A percentile compares a stretch with the other conserved stretches of the same genome.
Evolutionary conservation across 2,113 vertebrate genomes (phyloP).

Genomic region (Macroglossus sobrinus): DNA sequence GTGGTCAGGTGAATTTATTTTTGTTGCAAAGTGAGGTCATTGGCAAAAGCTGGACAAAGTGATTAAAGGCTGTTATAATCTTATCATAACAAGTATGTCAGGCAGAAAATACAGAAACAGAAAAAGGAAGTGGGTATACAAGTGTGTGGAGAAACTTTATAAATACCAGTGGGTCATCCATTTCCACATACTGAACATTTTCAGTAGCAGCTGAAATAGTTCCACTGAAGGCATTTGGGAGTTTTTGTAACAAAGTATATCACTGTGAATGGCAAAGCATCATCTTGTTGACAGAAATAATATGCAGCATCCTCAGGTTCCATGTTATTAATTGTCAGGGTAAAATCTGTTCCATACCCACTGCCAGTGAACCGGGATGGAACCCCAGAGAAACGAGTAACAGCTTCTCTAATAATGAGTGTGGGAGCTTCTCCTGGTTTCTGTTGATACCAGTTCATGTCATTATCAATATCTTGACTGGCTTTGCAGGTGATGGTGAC

Average conservation of each 20-base stretch:
- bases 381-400: not conserved
- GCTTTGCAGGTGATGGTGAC: not conserved
- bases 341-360: not conserved
- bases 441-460: not conserved
- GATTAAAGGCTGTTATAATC: not conserved
- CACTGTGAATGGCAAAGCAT: not conserved
- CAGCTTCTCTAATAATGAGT: not conserved
- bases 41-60: not conserved
- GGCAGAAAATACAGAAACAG: not conserved
- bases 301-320: not conserved
- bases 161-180: not conserved
- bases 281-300: not conserved
- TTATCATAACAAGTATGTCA: no score
- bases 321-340: not conserved
- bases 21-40: not conserved
- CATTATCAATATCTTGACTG: not conserved
- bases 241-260: not conserved
- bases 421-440: not conserved
- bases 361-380: not conserved
- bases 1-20: not conserved
- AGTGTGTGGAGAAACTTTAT: not conserved
- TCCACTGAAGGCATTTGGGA: not conserved
- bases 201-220: not conserved
- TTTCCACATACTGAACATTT: not conserved
- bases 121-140: not conserved